These are phyloP conservation scores for Hydrolagus colliei DNA, from an alignment of 2,797 vertebrate genomes.

Conservation along the genomic window DNA sequence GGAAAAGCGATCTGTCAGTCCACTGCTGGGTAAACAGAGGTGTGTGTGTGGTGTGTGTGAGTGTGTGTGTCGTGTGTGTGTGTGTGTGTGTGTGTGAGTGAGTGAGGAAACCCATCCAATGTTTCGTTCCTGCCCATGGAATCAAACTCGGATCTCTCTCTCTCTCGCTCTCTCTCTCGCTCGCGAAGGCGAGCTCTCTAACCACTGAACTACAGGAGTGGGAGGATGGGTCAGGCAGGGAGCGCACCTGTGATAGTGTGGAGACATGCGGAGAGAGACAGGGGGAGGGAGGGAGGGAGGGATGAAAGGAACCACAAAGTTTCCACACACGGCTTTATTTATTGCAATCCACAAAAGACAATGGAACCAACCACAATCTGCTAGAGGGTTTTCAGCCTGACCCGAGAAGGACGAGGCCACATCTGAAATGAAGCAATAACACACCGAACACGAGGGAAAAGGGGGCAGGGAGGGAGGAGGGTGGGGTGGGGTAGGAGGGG, in stretches of 20 bases:
- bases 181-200: neutral
- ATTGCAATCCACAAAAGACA: neutral
- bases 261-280: neutral
- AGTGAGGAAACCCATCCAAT: too few species aligned
- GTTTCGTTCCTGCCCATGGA: too few species aligned
- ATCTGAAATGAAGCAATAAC: neutral
- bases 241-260: too few species aligned
- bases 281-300: neutral
- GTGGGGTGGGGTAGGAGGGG: too few species aligned
- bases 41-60: too few species aligned
- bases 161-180: neutral
- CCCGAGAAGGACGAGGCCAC: neutral
- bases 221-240: neutral
- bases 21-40: too few species aligned
- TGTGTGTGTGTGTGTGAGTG: too few species aligned
- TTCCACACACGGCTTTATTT: neutral
- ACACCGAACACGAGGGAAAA: neutral
- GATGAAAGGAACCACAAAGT: too few species aligned
- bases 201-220: neutral
- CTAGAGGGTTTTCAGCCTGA: too few species aligned
- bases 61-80: too few species aligned
- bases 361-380: neutral
- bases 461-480: too few species aligned
- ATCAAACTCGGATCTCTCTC: neutral
- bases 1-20: too few species aligned